phyloP scores from a whole-genome alignment of 2,888 invertebrate species.

The Calameuta idolon region DNA sequence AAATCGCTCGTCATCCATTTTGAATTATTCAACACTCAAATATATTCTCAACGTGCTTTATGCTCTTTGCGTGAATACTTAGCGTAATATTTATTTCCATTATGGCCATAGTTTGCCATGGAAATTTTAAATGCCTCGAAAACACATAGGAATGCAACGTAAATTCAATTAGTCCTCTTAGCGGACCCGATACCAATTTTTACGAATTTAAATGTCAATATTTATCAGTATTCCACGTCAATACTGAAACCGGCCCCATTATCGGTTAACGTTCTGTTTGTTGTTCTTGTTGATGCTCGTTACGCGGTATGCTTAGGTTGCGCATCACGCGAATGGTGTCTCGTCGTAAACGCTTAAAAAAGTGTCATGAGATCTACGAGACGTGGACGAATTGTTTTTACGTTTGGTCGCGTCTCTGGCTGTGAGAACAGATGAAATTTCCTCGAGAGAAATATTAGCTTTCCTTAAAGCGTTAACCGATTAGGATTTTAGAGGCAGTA shows the following conservation, averaged over 20 bases:
- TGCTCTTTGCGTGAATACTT: neutral
- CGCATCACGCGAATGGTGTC: neutral
- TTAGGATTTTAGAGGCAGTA: neutral
- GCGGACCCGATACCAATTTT: slow-evolving; percentile 45
- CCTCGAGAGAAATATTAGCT: neutral
- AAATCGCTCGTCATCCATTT: neutral
- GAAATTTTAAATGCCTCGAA: neutral
- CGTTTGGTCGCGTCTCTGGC: neutral
- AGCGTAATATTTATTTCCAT: neutral
- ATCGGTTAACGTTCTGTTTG: slow-evolving; percentile 38
- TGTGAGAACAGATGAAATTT: neutral
- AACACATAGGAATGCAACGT: neutral
- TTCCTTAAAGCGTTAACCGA: neutral
- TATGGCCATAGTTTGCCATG: neutral
- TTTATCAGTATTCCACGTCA: slow-evolving; percentile 36
- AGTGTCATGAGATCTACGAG: neutral
- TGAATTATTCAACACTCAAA: neutral
- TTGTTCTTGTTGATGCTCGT: slow-evolving; percentile 5
- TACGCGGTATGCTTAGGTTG: neutral
- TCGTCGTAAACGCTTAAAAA: neutral
- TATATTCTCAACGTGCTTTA: neutral
- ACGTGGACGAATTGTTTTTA: neutral
- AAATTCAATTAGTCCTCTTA: slow-evolving; percentile 47
- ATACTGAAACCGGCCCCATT: slow-evolving; percentile 35
- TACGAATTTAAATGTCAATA: slow-evolving; percentile 42